Evolutionary conservation across 2,113 vertebrate species (phyloP), one percentile per base, ranked within the genome.

Genomic region (Stictonetta naevosa): DNA sequence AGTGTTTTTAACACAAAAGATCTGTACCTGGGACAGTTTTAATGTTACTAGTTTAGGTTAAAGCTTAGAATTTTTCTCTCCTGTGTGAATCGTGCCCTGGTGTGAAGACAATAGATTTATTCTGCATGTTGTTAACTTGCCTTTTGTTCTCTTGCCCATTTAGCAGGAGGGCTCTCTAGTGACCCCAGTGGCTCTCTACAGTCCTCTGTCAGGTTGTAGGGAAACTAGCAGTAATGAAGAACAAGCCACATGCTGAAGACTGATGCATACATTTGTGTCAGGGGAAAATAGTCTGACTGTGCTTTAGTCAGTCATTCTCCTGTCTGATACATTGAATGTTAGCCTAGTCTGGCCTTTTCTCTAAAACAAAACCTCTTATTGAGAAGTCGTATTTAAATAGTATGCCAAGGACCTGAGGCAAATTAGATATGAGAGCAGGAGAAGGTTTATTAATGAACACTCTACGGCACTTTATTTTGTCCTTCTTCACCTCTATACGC

Each of bases 81-180:
- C 60, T 59, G 55, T 90, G n/a, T 82, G 93, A 95, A 82, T 92
- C 76, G 42, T 93, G 85, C 68, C 93, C 83, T 90, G 88, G 83
- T 90, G 79, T 90, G 93, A 77, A 95, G 83, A 94, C 92, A 96
- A 93, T 95, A 94, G 91, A 58, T 96, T 82, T 93, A 87, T 94
- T 91, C 92, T 92, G 86, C 86, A 71, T 95, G 74, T 90, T 3
- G 4, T 91, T 96, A 91, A 75, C 60, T 92, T 92, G 89, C 50
- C 93, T 96, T 96, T 97, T 95, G 95, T 96, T 97, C 95, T 95
- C 83, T 85, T 95, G 95, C 74, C 96, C 92, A 69, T 84, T 94
- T 93, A 89, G 79, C 2, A 9, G 69, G 93, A 92, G 67, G 93
- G 86, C 93, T 97, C 92, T 95, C 94, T 96, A 95, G 77, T 97